phyloP scores from a whole-genome alignment of 1,140 invertebrate genomes.

The Cydia pomonella region DNA sequence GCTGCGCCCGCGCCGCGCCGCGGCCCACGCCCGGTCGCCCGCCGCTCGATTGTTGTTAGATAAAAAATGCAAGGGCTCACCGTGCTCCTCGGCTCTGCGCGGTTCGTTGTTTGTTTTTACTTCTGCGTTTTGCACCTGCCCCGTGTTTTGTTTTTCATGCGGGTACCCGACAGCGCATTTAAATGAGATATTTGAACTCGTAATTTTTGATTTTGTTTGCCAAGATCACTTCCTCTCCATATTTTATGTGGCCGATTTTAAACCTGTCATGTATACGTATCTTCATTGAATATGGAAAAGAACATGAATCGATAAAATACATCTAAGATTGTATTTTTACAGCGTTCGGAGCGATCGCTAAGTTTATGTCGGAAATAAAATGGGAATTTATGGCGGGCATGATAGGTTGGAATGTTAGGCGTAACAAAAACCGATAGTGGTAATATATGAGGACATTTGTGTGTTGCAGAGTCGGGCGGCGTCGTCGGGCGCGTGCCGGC shows the following conservation, averaged over 20 bases:
- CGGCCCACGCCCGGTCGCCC: slow-evolving; percentile 49
- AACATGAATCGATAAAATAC: slow-evolving; percentile 31
- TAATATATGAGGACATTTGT: slow-evolving; percentile 26
- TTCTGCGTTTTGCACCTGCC: slow-evolving; percentile 70
- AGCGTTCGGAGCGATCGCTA: slow-evolving; percentile 29
- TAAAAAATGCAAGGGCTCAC: slow-evolving; percentile 68
- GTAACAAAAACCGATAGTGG: slow-evolving; percentile 27
- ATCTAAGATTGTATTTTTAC: slow-evolving; percentile 23
- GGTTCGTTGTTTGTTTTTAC: slow-evolving; percentile 63
- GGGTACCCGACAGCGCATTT: slow-evolving; percentile 42
- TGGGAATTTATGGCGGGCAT: slow-evolving; percentile 26
- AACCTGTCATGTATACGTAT: slow-evolving; percentile 39
- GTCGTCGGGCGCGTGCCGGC: slow-evolving; percentile 75
- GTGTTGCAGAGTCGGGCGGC: slow-evolving; percentile 64
- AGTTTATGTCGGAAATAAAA: slow-evolving; percentile 27
- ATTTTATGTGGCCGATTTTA: slow-evolving; percentile 40
- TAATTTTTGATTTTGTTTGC: slow-evolving; percentile 45
- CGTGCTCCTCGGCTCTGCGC: slow-evolving; percentile 46
- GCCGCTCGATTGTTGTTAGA: slow-evolving; percentile 70
- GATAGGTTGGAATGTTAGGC: slow-evolving; percentile 24
- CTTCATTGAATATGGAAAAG: slow-evolving; percentile 39
- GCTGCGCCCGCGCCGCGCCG: slow-evolving; percentile 63
- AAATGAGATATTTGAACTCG: slow-evolving; percentile 56
- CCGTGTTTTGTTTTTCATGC: slow-evolving; percentile 56
- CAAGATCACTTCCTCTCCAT: slow-evolving; percentile 42